Percentiles rank a stretch among this genome's conserved stretches.
These are phyloP conservation scores for Vidua chalybeata DNA, from an alignment of 2,113 vertebrate genomes.

Conservation along the genomic window DNA sequence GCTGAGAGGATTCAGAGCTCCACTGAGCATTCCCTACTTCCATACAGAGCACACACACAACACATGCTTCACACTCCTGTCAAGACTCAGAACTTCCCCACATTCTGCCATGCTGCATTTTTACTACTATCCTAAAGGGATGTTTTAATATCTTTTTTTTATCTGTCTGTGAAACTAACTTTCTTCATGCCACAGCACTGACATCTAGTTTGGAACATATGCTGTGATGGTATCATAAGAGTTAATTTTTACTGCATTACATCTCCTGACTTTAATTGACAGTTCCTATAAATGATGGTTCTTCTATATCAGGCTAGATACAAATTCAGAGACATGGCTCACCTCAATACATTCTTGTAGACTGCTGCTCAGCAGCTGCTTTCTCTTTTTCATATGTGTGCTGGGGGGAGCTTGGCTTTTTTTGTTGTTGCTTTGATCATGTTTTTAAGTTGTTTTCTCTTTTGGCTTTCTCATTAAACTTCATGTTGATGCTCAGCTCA, in stretches of 20 bases:
- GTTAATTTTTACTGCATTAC: background rate
- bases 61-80: background rate
- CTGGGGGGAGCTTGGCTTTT: fast-evolving
- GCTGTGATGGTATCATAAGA: background rate
- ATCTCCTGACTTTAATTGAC: background rate
- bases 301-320: background rate
- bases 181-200: background rate
- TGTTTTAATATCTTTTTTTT: background rate
- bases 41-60: background rate
- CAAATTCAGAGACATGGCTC: background rate
- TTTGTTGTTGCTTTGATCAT: background rate
- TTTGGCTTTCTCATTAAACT: background rate
- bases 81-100: background rate
- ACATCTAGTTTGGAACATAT: background rate
- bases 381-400: background rate
- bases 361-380: background rate
- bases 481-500: background rate
- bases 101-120: background rate
- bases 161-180: background rate
- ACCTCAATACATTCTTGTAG: background rate
- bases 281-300: background rate
- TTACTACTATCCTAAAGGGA: background rate
- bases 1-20: constrained; percentile 8
- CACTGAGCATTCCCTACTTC: background rate
- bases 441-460: background rate